Percentiles rank a stretch among this genome's conserved stretches.
Evolutionary conservation across 2,797 vertebrate species (phyloP).

Genomic region (Sibirionetta formosa): DNA sequence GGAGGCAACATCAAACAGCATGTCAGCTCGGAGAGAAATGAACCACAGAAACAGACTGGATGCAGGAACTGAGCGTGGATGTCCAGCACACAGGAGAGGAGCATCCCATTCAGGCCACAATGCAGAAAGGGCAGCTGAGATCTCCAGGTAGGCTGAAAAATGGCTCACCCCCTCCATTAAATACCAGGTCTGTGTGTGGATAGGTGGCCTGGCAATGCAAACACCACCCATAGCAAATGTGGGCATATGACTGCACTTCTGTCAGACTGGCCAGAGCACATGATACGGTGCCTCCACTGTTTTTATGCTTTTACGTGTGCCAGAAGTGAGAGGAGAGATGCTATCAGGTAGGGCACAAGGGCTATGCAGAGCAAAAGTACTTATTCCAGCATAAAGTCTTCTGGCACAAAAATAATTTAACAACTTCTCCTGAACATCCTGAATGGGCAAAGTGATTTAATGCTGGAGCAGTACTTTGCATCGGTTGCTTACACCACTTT

Average conservation of each 20-base stretch:
- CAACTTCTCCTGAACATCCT: neutral
- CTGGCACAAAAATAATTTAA: neutral
- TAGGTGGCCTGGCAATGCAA: neutral
- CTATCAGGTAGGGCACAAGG: neutral
- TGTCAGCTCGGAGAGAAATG: constrained; percentile 28
- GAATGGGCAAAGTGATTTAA: neutral
- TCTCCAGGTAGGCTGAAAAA: neutral
- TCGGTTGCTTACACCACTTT: neutral
- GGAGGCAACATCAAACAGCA: constrained; percentile 53
- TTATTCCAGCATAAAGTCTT: neutral
- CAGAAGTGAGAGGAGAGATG: neutral
- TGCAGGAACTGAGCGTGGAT: accelerated
- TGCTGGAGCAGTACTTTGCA: neutral
- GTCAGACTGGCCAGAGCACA: accelerated
- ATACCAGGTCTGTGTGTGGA: accelerated
- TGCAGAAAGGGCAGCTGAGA: neutral
- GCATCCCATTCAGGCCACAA: neutral
- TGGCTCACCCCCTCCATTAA: neutral
- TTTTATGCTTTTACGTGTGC: accelerated
- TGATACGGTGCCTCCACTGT: accelerated
- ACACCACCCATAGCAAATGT: accelerated
- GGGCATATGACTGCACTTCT: neutral
- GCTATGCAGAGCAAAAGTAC: neutral
- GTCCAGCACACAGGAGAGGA: neutral
- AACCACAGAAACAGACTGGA: constrained; percentile 23